phyloP scores from a whole-genome alignment of 2,113 vertebrate species.

The Arizona elegans region DNA sequence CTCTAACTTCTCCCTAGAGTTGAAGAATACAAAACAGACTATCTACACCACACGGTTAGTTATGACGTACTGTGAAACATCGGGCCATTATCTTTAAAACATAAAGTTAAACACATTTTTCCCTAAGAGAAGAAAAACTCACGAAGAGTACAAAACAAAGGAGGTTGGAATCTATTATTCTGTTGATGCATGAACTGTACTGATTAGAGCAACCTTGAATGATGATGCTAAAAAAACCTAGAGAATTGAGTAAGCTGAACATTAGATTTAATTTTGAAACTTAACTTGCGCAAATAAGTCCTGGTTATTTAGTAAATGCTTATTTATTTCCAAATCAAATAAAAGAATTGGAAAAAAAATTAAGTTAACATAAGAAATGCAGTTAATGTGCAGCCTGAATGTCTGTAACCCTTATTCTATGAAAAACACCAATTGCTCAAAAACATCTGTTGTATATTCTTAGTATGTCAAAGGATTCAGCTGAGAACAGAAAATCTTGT shows the following conservation, averaged over 20 bases:
- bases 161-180: no score
- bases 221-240: background rate
- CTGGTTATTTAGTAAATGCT: background rate
- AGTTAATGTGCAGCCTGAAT: constrained; percentile 8
- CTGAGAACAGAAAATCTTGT: background rate
- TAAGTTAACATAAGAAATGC: background rate
- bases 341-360: background rate
- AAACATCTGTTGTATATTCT: constrained; percentile 19
- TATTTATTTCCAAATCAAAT: background rate
- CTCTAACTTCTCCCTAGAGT: background rate
- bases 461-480: background rate
- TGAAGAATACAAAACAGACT: background rate
- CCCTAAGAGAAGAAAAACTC: background rate
- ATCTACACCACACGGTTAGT: background rate
- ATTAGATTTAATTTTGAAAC: background rate
- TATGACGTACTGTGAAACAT: background rate
- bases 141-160: background rate
- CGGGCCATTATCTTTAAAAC: background rate
- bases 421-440: background rate
- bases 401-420: constrained; percentile 1
- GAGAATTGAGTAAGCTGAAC: background rate
- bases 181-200: background rate
- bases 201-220: background rate
- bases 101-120: background rate
- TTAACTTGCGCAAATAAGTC: background rate